Evolutionary conservation across 2,113 vertebrate genomes (phyloP), one percentile per base, ranked within the genome.

Genomic region (Chascanopsetta lugubris): DNA sequence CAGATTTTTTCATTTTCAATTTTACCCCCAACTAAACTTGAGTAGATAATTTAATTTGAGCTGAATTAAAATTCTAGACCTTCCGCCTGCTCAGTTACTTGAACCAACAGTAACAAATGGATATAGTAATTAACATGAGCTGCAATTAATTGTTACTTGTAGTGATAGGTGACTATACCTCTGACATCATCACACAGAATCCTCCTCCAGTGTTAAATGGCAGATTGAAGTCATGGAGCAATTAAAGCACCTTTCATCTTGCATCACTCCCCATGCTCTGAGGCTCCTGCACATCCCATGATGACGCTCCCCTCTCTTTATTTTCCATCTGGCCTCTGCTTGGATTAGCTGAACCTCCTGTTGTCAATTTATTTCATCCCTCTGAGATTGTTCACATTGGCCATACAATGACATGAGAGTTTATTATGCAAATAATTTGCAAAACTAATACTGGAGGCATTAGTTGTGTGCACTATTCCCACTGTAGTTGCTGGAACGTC

Each of bases 391-490:
- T 6, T 58, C 15, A 26, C 68, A 61, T 70, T 76, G 51, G 47
- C 12, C 24, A 53, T 22, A 18, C 12, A 59, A 46, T 4, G 12
- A 17, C 15, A 15, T 17, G 0, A 36, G 32, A 45, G 50, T 34
- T 66, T 21, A 60, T 78, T 57, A 15, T 61, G 4, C 57, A 80
- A 69, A 58, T 61, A 61, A 74, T 70, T 64, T 56, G 45, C n/a
- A 17, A 21, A 24, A 10, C 11, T 27, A 25, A 45, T 8, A 53
- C 26, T n/a, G 6, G 13, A 58, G 25, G 38, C 24, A 36, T 50
- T 34, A 55, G 47, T 40, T 79, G 30, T 56, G 49, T 49, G 12
- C 30, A 22, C 18, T 62, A n/a, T 67, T 49, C 21, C 8, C 40
- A 32, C 0, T 61, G 25, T 60, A 46, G 38, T 40, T 13, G 3